A percentile compares a stretch with the other conserved stretches of the same genome.
Evolutionary conservation across 2,888 invertebrate species (phyloP).

Genomic region (Callyntrura guangdongensis): DNA sequence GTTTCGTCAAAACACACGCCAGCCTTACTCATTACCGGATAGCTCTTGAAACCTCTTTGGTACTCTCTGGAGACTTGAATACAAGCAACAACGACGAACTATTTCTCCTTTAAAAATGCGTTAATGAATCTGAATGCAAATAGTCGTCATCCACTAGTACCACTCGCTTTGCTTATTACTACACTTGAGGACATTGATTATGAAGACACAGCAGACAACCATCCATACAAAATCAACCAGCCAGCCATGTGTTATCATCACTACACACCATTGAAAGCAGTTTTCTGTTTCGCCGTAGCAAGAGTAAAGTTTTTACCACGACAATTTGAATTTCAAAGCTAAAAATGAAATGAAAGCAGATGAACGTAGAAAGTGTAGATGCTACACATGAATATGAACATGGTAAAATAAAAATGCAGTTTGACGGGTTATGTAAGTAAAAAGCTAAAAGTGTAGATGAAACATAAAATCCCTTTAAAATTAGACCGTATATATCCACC

Average conservation of each 20-base stretch:
- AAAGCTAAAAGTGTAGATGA: not conserved
- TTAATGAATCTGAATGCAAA: slow-evolving; percentile 53
- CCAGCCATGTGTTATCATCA: not conserved
- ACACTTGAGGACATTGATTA: not conserved
- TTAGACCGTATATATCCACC: slow-evolving; percentile 4
- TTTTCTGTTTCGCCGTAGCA: not conserved
- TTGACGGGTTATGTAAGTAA: not conserved
- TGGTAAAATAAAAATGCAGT: no score
- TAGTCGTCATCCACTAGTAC: not conserved
- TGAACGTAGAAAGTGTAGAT: not conserved
- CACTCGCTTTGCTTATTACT: slow-evolving; percentile 8
- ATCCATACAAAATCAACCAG: not conserved
- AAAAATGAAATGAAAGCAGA: slow-evolving; percentile 80
- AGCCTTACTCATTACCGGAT: slow-evolving; percentile 18
- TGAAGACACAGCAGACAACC: slow-evolving; percentile 12
- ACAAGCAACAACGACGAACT: slow-evolving; percentile 34
- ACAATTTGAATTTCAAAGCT: slow-evolving; percentile 84
- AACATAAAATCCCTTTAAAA: slow-evolving; percentile 13
- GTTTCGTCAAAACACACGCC: not conserved
- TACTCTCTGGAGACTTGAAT: slow-evolving; percentile 19
- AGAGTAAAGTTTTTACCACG: slow-evolving; percentile 67
- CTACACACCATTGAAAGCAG: not conserved
- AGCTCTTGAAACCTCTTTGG: slow-evolving; percentile 26
- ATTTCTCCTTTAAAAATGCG: slow-evolving; percentile 5
- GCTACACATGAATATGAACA: not conserved